Evolutionary conservation across 2,797 vertebrate genomes (phyloP), one percentile per base, ranked within the genome.

Genomic region (Anguilla pacifica): DNA sequence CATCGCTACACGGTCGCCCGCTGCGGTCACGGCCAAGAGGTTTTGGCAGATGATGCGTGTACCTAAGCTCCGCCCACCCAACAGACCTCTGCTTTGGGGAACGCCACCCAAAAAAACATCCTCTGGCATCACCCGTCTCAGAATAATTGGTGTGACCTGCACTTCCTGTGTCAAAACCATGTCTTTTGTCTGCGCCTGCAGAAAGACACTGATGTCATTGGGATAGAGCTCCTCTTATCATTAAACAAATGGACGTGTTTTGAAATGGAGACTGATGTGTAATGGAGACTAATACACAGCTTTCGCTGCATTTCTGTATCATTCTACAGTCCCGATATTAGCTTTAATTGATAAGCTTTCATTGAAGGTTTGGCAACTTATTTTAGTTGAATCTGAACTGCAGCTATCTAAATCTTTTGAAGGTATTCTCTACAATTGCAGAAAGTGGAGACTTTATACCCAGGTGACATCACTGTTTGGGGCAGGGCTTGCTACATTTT

Each of bases 1-100:
- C 93, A 95, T 91, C 93, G 91, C 93, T 92, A 95, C 93, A 93
- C 93, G 77, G 90, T 83, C 43, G 43, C 89, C 85, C 94, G 5
- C 59, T 64, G 93, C 90, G 93, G 93, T 92, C 94, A 94, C 94
- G 92, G 89, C 17, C 59, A 46, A 91, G 93, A 93, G 93, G 93
- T 94, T 94, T 94, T 31, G 70, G 55, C 70, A 94, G 94, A 94
- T 95, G 94, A 95, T 93, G 91, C 92, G 91, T 94, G 93, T 91
- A 92, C 92, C 88, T 74, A 31, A 85, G 77, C 93, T 83, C 25
- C 7, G n/a, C 64, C n/a, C 25, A n/a, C 64, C 64, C 25, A 70
- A 70, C 64, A 28, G 64, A 70, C n/a, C 64, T 70, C 25, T 70
- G 64, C 64, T 70, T 70, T 28, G 64, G 2, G 9, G 64, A 70